Base-by-base conservation (phyloP, 2,797 vertebrate species). In the Typhlichthys eigenmanni region DNA sequence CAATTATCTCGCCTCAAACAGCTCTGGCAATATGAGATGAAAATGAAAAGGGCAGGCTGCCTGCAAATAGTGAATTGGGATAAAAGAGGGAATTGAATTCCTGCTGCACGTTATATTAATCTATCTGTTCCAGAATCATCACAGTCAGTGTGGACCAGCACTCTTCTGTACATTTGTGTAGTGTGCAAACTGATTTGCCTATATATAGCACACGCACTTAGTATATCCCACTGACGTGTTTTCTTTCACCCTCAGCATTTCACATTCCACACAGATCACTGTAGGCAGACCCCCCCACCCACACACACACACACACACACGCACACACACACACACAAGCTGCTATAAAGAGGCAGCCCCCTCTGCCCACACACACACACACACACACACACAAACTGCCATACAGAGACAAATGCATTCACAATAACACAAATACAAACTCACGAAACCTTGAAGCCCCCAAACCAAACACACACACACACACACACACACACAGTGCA, bases 41-140 rank as follows among this genome's bases (percentile, higher is more conserved):
- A 76, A 75, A 72, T 68, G 56, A 78, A 54, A 75, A 81, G 17
- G 49, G 52, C 24, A 64, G 52, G 68, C 62, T 72, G 24, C 14
- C 59, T 60, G 16, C 66, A 74, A 71, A 58, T 53, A 80, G 32
- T 52, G 24, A 72, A 83, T 73, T 48, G 10, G 69, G 46, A 81
- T 72, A 66, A 81, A 78, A 71, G 69, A 74, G 50, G 52, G 17
- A 84, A 81, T 84, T 69, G 52, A 73, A 80, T 76, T 66, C 69
- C 64, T 47, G 55, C 60, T 48, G 7, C n/a, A 50, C 68, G 55
- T 68, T 55, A 70, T 80, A 77, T 75, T 82, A 75, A 84, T 83
- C 59, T 68, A n/a, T 19, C 0, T 47, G 66, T 76, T 79, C 65
- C 68, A 78, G 69, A 82, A 68, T 24, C 47, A 29, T 62, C 5